phyloP scores from a whole-genome alignment of 2,888 invertebrate genomes.

The Pardosa pseudoannulata region DNA sequence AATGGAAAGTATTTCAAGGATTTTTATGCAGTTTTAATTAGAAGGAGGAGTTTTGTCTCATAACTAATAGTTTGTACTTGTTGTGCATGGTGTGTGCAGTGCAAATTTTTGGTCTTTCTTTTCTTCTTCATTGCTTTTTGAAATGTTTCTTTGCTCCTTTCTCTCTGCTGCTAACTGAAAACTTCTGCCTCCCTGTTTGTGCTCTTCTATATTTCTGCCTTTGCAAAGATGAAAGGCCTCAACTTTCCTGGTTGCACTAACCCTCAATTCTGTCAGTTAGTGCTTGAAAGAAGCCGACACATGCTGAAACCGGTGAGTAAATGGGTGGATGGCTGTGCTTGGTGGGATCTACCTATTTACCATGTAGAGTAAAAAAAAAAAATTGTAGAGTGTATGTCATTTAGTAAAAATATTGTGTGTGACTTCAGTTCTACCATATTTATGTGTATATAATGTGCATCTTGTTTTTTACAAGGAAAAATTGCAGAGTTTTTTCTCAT shows the following conservation, averaged over 20 bases:
- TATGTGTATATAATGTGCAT: too few species aligned
- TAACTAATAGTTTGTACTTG: not conserved
- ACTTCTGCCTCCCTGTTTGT: conserved; percentile 28
- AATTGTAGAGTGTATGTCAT: too few species aligned
- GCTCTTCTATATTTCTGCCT: conserved; percentile 30
- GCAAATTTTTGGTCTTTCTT: conserved; percentile 15
- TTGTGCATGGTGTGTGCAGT: conserved; percentile 16
- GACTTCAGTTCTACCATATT: too few species aligned
- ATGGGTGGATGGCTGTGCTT: not conserved
- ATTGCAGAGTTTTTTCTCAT: too few species aligned
- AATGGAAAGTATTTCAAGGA: too few species aligned
- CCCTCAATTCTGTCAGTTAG: conserved; percentile 95
- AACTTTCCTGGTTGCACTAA: conserved; percentile 97
- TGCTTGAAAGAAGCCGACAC: conserved; percentile 97
- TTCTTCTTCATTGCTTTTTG: not conserved
- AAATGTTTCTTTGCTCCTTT: not conserved
- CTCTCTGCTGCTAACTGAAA: conserved; percentile 43
- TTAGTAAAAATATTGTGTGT: too few species aligned
- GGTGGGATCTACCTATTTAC: not conserved
- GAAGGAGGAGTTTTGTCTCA: too few species aligned
- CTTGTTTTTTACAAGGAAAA: too few species aligned
- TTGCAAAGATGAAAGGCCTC: conserved; percentile 85
- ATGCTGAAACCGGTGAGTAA: conserved; percentile 94
- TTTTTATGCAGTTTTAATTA: too few species aligned
- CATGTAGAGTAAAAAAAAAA: not conserved